A percentile compares a stretch with the other conserved stretches of the same genome.
Evolutionary conservation across 1,140 invertebrate species (phyloP).

Genomic region (Notospermus geniculatus): DNA sequence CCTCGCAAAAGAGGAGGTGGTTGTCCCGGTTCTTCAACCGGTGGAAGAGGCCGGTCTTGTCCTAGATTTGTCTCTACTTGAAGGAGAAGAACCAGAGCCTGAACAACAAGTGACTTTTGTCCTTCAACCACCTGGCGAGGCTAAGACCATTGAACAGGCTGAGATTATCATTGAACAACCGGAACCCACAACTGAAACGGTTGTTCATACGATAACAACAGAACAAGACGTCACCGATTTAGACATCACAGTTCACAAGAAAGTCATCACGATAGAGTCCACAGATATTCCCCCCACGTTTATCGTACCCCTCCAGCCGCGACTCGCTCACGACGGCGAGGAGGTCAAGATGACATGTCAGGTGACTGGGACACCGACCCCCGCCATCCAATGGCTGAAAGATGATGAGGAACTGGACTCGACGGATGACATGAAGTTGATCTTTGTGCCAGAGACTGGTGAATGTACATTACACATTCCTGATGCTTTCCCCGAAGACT

Average conservation of each 20-base stretch:
- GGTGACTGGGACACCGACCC: conserved; percentile 65
- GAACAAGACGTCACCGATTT: too few relatives aligned
- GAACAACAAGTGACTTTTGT: too few relatives aligned
- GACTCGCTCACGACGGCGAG: conserved; percentile 81
- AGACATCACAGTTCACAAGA: conserved; percentile 3
- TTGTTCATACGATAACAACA: neutral
- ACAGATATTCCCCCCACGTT: conserved; percentile 72
- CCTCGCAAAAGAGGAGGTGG: conserved; percentile 25
- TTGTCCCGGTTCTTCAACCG: conserved; percentile 27
- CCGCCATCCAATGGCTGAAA: conserved; percentile 66
- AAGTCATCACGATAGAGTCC: neutral
- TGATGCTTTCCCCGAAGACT: conserved; percentile 51
- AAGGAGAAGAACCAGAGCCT: conserved; percentile 15
- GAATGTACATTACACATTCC: conserved; percentile 39
- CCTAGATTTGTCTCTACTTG: conserved; percentile 43
- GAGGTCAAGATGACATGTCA: conserved; percentile 73
- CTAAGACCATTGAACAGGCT: neutral
- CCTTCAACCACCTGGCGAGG: too few relatives aligned
- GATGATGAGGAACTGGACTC: conserved; percentile 45
- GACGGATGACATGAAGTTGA: conserved; percentile 1
- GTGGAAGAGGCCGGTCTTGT: conserved; percentile 16
- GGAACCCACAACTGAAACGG: neutral
- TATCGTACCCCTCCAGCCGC: conserved; percentile 91
- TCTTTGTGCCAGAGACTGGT: conserved; percentile 30
- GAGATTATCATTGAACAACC: neutral